Base-by-base conservation (phyloP, 1,140 invertebrate species). In the Hyles euphorbiae region DNA sequence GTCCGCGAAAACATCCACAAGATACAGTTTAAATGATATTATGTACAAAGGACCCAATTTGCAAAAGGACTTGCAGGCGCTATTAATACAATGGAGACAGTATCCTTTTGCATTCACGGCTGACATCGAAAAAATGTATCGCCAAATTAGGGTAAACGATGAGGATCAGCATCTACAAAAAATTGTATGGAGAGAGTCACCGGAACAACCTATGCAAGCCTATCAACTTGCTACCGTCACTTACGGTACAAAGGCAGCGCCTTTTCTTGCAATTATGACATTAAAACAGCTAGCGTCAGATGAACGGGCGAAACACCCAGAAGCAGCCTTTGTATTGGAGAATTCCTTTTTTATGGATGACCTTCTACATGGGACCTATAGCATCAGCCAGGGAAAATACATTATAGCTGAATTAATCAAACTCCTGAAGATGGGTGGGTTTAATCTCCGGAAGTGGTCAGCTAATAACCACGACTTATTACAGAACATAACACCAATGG, bases 271-370 rank as follows among this genome's bases (percentile, higher is more conserved):
- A 45, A 45, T 45, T 7, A 45, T 45, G 43, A 45, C 43, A n/a
- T 45, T 45, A 45, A 45, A 45, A 45, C 43, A 45, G n/a, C 43
- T 45, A n/a, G 43, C 43, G n/a, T 45, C n/a, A 45, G 43, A 45
- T 45, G 43, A 45, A 45, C 43, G 43, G n/a, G 43, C 7, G 7
- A 45, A 45, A 45, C n/a, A 45, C 43, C 43, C 43, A 45, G 3
- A 45, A 45, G 43, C 43, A n/a, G 43, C 43, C 7, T 8, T n/a
- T 8, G 43, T 45, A 7, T 45, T 45, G 43, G 43, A 45, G n/a
- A n/a, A n/a, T 8, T 45, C 43, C 3, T 45, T 45, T n/a, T 45
- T 7, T n/a, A 45, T n/a, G 43, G 43, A n/a, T 45, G 43, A 7
- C n/a, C 7, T 45, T 45, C 10, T 54, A 48, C 4, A 63, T 22